Percentiles rank a stretch among this genome's conserved stretches.
phyloP scores from a whole-genome alignment of 2,113 vertebrate species.

The Lamprologus sp. region DNA sequence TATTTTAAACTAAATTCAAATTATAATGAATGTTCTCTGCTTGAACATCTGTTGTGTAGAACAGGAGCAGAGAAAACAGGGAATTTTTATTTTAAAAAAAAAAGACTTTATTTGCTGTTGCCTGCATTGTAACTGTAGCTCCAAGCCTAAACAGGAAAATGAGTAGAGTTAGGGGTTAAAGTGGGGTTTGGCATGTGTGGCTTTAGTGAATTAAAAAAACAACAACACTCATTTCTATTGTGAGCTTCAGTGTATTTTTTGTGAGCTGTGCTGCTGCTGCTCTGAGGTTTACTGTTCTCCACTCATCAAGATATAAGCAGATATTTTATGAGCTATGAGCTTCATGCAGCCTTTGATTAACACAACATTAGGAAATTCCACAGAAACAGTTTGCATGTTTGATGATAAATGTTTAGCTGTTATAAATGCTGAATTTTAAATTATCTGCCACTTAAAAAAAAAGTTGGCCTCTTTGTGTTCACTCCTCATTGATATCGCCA shows the following conservation, averaged over 20 bases:
- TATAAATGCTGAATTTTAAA: not conserved
- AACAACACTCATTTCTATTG: not conserved
- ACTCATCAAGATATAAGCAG: not conserved
- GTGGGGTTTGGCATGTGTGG: not conserved
- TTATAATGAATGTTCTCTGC: not conserved
- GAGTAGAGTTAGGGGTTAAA: not conserved
- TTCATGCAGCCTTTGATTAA: not conserved
- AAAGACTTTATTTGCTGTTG: not conserved
- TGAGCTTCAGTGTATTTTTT: not conserved
- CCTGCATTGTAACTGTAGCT: not conserved
- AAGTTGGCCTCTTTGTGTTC: not conserved
- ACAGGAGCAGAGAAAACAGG: not conserved
- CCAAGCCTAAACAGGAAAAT: not conserved
- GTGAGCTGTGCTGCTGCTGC: not conserved
- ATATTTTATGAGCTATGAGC: not conserved
- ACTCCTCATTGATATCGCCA: not conserved
- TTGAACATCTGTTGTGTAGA: not conserved
- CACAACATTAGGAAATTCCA: not conserved
- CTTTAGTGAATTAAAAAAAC: not conserved
- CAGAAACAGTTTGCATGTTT: not conserved
- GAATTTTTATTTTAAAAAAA: rapidly evolving
- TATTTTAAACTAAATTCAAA: not conserved
- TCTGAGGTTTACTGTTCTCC: not conserved
- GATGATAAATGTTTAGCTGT: not conserved
- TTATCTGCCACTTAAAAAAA: not conserved